Percentiles rank a stretch among this genome's conserved stretches.
Evolutionary conservation across 1,140 invertebrate genomes (phyloP).

Genomic region (Arion vulgaris): DNA sequence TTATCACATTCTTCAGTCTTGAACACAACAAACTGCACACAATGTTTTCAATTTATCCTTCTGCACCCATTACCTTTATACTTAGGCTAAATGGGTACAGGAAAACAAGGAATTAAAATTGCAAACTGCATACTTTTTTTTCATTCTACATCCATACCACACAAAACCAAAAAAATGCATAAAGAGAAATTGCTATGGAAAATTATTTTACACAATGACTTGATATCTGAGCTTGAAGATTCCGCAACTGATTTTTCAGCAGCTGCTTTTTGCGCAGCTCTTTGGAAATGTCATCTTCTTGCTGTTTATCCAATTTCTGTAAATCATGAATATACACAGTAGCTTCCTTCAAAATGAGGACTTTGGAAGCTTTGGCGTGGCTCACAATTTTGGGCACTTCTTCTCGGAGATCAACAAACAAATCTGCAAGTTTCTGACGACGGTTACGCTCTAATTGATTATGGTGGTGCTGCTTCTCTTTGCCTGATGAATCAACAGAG

Average conservation of each 20-base stretch:
- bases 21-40: background rate
- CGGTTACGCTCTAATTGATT: slow-evolving; percentile 38
- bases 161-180: no score
- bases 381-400: slow-evolving; percentile 24
- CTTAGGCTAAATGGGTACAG: no score
- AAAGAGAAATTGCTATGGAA: background rate
- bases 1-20: background rate
- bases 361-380: slow-evolving; percentile 35
- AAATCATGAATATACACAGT: slow-evolving; percentile 30
- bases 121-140: no score
- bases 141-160: background rate
- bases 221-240: slow-evolving; percentile 21
- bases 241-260: slow-evolving; percentile 19
- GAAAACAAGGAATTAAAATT: no score
- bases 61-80: background rate
- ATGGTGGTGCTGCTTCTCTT: slow-evolving; percentile 40
- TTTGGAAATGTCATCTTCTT: slow-evolving; percentile 22
- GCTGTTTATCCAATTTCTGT: slow-evolving; percentile 19
- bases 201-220: background rate
- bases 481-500: slow-evolving; percentile 7
- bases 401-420: slow-evolving; percentile 32
- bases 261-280: slow-evolving; percentile 5
- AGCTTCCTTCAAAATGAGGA: slow-evolving; percentile 32
- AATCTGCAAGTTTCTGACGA: slow-evolving; percentile 37
- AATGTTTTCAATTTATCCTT: background rate